Conservation (phyloP, 2,888 invertebrate species). For the Entomobrya multifasciata region DNA sequence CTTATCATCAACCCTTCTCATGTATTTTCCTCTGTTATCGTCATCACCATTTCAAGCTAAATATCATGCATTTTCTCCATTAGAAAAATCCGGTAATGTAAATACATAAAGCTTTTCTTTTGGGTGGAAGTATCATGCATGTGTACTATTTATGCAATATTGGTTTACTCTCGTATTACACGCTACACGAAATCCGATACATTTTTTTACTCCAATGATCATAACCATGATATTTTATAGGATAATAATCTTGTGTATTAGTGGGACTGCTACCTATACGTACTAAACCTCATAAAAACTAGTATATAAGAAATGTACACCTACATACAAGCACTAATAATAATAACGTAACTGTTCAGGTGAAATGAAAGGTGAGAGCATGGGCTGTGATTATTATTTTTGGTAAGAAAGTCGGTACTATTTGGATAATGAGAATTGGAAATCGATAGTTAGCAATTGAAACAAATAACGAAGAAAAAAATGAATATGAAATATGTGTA, state of each 20-base stretch:
- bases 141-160: too few relatives aligned
- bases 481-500: too few relatives aligned
- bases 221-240: conserved; percentile 2
- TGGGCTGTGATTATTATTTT: conserved; percentile 17
- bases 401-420: neutral
- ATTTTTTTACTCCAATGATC: neutral
- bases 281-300: neutral
- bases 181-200: too few relatives aligned
- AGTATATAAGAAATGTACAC: neutral
- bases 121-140: neutral
- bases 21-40: too few relatives aligned
- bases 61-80: neutral
- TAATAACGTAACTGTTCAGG: neutral
- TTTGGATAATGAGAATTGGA: too few relatives aligned
- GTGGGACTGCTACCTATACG: neutral
- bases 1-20: neutral
- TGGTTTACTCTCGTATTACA: too few relatives aligned
- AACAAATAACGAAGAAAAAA: too few relatives aligned
- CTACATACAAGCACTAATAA: neutral
- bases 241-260: neutral
- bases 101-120: neutral
- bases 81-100: neutral
- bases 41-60: neutral
- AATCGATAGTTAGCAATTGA: too few relatives aligned
- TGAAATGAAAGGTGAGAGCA: neutral